These are phyloP conservation scores for Spilogale gracilis DNA, from an alignment of 2,113 vertebrate species.

Conservation along the genomic window DNA sequence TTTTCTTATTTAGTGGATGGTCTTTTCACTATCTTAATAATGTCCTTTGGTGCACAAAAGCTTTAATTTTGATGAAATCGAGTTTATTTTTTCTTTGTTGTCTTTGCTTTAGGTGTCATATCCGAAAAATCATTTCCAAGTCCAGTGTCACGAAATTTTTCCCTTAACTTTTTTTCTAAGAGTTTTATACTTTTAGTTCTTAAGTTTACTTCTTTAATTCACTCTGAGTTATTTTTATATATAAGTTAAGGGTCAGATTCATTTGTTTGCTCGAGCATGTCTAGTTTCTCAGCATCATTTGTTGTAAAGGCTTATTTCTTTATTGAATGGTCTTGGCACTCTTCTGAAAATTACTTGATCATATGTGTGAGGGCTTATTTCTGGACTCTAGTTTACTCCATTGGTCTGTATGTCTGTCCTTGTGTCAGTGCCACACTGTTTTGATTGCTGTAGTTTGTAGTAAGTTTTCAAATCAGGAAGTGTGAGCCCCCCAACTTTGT, in stretches of 20 bases:
- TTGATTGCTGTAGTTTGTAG: slow-evolving; percentile 23
- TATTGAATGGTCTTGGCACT: background rate
- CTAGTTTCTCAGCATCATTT: background rate
- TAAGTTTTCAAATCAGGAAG: background rate
- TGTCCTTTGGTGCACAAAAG: background rate
- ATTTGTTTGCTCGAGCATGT: background rate
- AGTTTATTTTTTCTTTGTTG: background rate
- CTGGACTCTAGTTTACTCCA: background rate
- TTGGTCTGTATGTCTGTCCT: background rate
- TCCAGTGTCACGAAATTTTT: background rate
- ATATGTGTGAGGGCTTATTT: background rate
- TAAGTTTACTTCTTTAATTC: background rate
- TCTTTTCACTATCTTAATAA: background rate
- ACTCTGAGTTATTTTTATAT: background rate
- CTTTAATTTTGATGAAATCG: background rate
- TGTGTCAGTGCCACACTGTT: background rate
- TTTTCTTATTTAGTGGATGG: background rate
- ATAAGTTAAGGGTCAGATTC: background rate
- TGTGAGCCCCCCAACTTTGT: background rate
- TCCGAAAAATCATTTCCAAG: background rate
- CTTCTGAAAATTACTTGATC: background rate
- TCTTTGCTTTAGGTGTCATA: background rate
- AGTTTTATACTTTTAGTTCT: background rate
- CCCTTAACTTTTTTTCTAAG: background rate
- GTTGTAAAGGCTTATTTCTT: slow-evolving; percentile 18